Percentiles rank a stretch among this genome's conserved stretches.
These are phyloP conservation scores for Hyla sarda DNA, from an alignment of 2,113 vertebrate species.

Conservation along the genomic window DNA sequence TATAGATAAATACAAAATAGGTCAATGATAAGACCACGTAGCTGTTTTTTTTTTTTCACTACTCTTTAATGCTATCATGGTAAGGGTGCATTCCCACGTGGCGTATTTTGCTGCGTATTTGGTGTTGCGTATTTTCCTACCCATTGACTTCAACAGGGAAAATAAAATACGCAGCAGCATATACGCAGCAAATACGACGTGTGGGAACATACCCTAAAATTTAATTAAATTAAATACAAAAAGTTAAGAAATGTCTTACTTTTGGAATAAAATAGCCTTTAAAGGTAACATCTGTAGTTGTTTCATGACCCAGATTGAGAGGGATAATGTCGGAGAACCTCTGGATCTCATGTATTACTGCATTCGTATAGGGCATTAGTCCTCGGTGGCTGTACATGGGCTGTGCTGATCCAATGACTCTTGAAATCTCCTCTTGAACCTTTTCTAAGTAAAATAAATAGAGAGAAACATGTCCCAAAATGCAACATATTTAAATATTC, in stretches of 20 bases:
- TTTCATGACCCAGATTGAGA: slow-evolving; percentile 63
- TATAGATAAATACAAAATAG: too few relatives aligned
- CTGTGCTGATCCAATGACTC: slow-evolving; percentile 63
- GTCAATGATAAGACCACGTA: too few relatives aligned
- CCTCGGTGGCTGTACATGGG: slow-evolving; percentile 61
- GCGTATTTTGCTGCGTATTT: too few relatives aligned
- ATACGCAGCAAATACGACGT: too few relatives aligned
- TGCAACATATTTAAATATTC: background rate
- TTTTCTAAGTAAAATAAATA: slow-evolving; percentile 37
- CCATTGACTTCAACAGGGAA: too few relatives aligned
- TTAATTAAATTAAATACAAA: too few relatives aligned
- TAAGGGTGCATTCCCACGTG: too few relatives aligned
- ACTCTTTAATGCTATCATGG: too few relatives aligned
- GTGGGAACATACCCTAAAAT: too few relatives aligned
- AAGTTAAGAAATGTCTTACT: background rate
- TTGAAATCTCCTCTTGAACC: slow-evolving; percentile 57
- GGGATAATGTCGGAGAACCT: slow-evolving; percentile 69
- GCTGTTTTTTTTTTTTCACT: too few relatives aligned
- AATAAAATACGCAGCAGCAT: too few relatives aligned
- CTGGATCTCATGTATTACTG: slow-evolving; percentile 71
- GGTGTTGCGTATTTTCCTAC: too few relatives aligned
- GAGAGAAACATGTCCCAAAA: background rate
- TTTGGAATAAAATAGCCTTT: slow-evolving; percentile 44
- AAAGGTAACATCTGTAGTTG: background rate
- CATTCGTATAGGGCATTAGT: slow-evolving; percentile 68